Percentiles rank a stretch among this genome's conserved stretches.
These are phyloP conservation scores for Decapterus maruadsi DNA, from an alignment of 2,797 vertebrate species.

Conservation along the genomic window DNA sequence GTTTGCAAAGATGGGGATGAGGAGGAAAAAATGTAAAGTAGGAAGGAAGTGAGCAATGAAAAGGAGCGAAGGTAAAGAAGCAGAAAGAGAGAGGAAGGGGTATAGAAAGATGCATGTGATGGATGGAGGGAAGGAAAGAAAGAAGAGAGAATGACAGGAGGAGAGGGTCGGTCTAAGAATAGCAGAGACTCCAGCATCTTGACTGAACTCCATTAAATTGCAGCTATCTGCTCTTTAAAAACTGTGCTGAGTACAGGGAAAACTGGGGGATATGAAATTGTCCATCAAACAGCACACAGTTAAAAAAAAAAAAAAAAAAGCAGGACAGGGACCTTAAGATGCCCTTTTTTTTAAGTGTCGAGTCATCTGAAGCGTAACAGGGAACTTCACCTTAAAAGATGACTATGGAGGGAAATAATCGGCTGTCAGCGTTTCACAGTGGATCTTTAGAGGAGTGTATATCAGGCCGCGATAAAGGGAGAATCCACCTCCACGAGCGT, in stretches of 20 bases:
- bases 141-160: constrained; percentile 31
- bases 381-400: constrained; percentile 61
- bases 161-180: constrained; percentile 70
- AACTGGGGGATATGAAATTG: constrained; percentile 69
- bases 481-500: constrained; percentile 24
- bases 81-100: neutral
- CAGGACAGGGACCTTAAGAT: constrained; percentile 59
- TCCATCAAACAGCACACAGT: constrained; percentile 65
- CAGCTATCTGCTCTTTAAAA: constrained; percentile 68
- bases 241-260: constrained; percentile 69
- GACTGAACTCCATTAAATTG: constrained; percentile 73
- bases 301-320: constrained; percentile 25
- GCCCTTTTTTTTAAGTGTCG: constrained; percentile 51
- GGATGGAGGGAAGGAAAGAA: constrained; percentile 30
- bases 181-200: constrained; percentile 58
- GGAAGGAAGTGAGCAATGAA: neutral
- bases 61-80: neutral
- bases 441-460: constrained; percentile 43
- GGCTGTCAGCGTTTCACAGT: constrained; percentile 63
- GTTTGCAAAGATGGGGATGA: neutral
- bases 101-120: constrained; percentile 2
- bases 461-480: constrained; percentile 37
- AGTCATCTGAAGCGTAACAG: constrained; percentile 63
- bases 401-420: constrained; percentile 48
- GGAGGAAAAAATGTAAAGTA: neutral